Base-by-base conservation (phyloP, 2,797 vertebrate genomes). In the Astyanax mexicanus region DNA sequence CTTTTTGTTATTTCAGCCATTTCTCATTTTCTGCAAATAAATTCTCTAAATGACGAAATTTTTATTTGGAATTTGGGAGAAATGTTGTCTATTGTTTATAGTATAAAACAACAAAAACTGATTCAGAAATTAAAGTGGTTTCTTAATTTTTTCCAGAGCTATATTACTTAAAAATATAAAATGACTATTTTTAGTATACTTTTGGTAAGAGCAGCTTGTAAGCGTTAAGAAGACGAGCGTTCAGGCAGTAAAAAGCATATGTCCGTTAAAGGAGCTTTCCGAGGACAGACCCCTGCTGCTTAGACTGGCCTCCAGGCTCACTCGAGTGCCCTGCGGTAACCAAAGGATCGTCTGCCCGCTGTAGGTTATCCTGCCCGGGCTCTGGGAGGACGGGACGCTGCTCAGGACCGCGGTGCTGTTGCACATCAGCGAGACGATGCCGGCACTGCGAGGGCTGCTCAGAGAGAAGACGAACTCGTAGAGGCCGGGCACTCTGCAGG, bases 401-500 rank as follows among this genome's bases (percentile, higher is more conserved):
- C 38, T 54, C 40, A 72, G 11, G 45, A 69, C 47, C 13, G 72
- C 44, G 27, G 0, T 6, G 8, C 25, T 1, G 23, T 80, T 81
- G 44, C 12, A 74, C 25, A 38, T 12, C 54, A 84, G 72, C 0
- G 4, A 19, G 32, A 81, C 4, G 3, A 11, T 49, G n/a, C 79
- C 72, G n/a, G n/a, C 3, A 73, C 19, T 21, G 9, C 49, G 12
- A 3, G 7, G 38, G 13, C 60, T 8, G 52, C 58, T 21, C 29
- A 61, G 55, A 40, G 61, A 76, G 17, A 79, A 80, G 17, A 35
- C 67, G n/a, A 86, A 84, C 54, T 82, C 35, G 35, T 65, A 75
- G 23, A 80, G 42, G 69, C 83, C 75, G 13, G 37, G 45, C 61
- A 77, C 10, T 66, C 35, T 70, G 4, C 85, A 88, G 9, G 55